A percentile compares a stretch with the other conserved stretches of the same genome.
These are phyloP conservation scores for Yponomeuta sedellus DNA, from an alignment of 2,888 invertebrate genomes.

Conservation along the genomic window DNA sequence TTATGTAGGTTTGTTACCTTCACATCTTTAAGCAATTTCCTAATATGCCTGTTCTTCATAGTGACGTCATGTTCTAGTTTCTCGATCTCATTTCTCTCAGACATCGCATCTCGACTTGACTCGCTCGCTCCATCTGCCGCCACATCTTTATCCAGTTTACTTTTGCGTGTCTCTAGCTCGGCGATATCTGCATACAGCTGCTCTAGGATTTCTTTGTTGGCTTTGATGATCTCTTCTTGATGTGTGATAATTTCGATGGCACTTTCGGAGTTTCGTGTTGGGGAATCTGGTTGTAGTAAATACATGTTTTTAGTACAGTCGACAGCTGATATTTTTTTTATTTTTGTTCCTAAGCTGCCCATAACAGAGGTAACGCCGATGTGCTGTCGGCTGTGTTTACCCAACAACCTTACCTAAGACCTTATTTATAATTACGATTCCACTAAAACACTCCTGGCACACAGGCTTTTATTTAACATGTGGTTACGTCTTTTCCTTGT, in stretches of 20 bases:
- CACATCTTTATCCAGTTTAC: constrained; percentile 35
- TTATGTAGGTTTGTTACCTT: constrained; percentile 69
- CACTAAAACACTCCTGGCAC: too few relatives aligned
- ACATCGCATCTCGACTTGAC: constrained; percentile 60
- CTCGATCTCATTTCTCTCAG: constrained; percentile 58
- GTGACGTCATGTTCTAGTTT: constrained; percentile 73
- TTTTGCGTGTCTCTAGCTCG: constrained; percentile 51
- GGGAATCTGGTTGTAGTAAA: constrained; percentile 37
- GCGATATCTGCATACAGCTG: constrained; percentile 57
- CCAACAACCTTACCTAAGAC: not conserved
- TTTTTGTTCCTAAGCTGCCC: not conserved
- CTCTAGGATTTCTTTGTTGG: constrained; percentile 64
- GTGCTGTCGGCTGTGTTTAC: too few relatives aligned
- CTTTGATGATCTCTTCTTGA: constrained; percentile 65
- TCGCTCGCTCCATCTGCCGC: constrained; percentile 50
- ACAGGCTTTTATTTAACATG: too few relatives aligned
- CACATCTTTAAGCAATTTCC: constrained; percentile 83
- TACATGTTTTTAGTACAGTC: not conserved
- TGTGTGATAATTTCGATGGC: constrained; percentile 52
- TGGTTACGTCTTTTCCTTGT: too few relatives aligned
- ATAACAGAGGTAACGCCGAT: too few relatives aligned
- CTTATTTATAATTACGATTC: too few relatives aligned
- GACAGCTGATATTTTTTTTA: not conserved
- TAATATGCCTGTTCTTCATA: constrained; percentile 86
- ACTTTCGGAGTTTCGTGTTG: constrained; percentile 42